Evolutionary conservation across 2,888 invertebrate genomes (phyloP).

Genomic region (Ptychoptera albimana): DNA sequence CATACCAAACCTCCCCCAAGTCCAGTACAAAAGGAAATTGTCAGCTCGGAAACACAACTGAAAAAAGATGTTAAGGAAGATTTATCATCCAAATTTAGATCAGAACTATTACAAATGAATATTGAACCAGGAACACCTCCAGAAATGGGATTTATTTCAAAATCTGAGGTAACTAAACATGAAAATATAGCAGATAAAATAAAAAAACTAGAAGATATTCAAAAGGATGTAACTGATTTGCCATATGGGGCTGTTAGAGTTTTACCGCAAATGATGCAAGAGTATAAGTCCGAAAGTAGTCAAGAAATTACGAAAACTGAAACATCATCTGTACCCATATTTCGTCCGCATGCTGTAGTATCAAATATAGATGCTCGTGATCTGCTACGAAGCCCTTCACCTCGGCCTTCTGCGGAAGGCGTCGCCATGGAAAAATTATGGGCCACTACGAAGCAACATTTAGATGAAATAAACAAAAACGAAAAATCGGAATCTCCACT

Average conservation of each 20-base stretch:
- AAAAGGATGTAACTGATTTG: slow-evolving; percentile 35
- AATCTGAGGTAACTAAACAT: slow-evolving; percentile 27
- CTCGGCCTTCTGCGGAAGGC: slow-evolving; percentile 45
- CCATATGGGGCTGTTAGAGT: slow-evolving; percentile 40
- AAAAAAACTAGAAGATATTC: slow-evolving; percentile 41
- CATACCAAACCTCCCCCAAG: no score
- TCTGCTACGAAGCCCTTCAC: slow-evolving; percentile 30
- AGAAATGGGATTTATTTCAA: slow-evolving; percentile 46
- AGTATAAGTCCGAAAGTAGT: slow-evolving; percentile 11
- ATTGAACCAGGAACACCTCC: slow-evolving; percentile 54
- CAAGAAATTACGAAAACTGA: slow-evolving; percentile 23
- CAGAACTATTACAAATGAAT: slow-evolving; percentile 32
- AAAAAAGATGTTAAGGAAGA: no score
- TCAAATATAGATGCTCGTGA: slow-evolving; percentile 16
- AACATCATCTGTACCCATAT: slow-evolving; percentile 20
- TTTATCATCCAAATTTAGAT: slow-evolving; percentile 9
- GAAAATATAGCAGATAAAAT: slow-evolving; percentile 41
- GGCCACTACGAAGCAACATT: slow-evolving; percentile 28
- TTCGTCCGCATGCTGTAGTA: slow-evolving; percentile 25
- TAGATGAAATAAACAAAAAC: not conserved
- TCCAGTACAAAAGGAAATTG: no score
- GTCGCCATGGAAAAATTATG: slow-evolving; percentile 52
- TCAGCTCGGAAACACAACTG: no score
- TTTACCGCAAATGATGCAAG: slow-evolving; percentile 26
- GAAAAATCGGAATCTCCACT: slow-evolving; percentile 15